Evolutionary conservation across 2,113 vertebrate species (phyloP).

Genomic region (Aspidoscelis tigris): DNA sequence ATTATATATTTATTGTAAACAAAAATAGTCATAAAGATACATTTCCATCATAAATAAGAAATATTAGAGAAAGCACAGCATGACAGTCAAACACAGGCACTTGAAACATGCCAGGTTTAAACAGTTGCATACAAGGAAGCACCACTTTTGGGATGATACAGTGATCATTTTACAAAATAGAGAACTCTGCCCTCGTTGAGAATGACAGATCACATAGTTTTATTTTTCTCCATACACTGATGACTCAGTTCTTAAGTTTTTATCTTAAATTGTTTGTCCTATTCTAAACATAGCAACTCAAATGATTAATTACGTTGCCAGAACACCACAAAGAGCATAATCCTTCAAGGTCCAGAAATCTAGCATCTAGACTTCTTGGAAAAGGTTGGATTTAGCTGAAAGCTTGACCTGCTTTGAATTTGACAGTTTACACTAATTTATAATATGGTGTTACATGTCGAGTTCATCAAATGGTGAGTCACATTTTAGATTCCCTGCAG

Average conservation of each 20-base stretch:
- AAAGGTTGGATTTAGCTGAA: background rate
- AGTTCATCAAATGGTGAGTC: background rate
- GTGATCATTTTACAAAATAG: slow-evolving; percentile 45
- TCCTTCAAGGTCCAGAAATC: rapidly evolving
- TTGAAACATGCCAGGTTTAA: slow-evolving; percentile 52
- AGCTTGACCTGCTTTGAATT: slow-evolving; percentile 9
- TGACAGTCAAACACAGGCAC: slow-evolving; percentile 47
- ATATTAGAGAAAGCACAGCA: slow-evolving; percentile 53
- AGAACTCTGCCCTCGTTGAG: background rate
- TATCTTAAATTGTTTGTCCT: background rate
- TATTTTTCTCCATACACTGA: background rate
- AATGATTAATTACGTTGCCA: background rate
- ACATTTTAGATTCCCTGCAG: background rate
- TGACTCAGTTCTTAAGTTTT: background rate
- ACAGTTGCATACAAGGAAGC: slow-evolving; percentile 35
- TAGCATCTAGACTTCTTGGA: background rate
- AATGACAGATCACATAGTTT: slow-evolving; percentile 57
- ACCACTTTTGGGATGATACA: slow-evolving; percentile 52
- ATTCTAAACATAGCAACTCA: background rate
- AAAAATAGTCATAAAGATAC: slow-evolving; percentile 72
- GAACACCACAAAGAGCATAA: background rate
- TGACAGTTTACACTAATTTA: slow-evolving; percentile 9
- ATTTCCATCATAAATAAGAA: slow-evolving; percentile 64
- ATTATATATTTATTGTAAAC: slow-evolving; percentile 79
- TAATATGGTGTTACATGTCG: background rate